phyloP scores from a whole-genome alignment of 2,888 invertebrate species.

The Spisula solida region DNA sequence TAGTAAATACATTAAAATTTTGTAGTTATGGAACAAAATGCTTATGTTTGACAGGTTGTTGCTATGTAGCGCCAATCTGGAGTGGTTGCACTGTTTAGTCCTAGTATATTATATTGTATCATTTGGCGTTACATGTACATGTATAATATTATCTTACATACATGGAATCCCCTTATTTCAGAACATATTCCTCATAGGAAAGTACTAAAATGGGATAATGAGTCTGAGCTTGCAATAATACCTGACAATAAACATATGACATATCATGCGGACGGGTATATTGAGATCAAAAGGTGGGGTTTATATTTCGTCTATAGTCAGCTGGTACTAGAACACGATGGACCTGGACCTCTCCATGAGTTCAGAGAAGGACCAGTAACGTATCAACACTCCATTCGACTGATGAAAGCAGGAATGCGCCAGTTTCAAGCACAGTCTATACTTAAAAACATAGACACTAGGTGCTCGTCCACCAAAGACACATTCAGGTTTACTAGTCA shows the following conservation, averaged over 20 bases:
- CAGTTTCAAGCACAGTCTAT: neutral
- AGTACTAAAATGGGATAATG: slow-evolving; percentile 27
- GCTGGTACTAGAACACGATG: slow-evolving; percentile 3
- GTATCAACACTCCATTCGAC: slow-evolving; percentile 21
- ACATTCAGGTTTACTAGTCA: slow-evolving; percentile 33
- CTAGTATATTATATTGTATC: too few relatives aligned
- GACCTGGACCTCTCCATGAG: neutral
- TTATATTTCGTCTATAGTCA: slow-evolving; percentile 35
- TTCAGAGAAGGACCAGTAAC: neutral
- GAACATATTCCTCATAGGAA: slow-evolving; percentile 19
- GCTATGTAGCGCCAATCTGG: neutral
- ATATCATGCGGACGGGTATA: slow-evolving; percentile 28
- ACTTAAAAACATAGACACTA: neutral
- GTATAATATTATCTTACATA: too few relatives aligned
- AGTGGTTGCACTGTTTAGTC: too few relatives aligned
- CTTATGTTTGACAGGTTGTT: too few relatives aligned
- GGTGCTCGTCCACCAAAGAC: neutral
- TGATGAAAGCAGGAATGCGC: neutral
- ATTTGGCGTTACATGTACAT: too few relatives aligned
- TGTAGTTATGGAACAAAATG: too few relatives aligned
- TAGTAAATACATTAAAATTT: too few relatives aligned
- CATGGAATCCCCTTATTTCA: neutral
- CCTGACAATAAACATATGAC: neutral
- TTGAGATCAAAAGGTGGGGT: slow-evolving; percentile 38
- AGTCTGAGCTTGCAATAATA: neutral